Base-by-base conservation (phyloP, 2,888 invertebrate species). In the Pterostichus niger region DNA sequence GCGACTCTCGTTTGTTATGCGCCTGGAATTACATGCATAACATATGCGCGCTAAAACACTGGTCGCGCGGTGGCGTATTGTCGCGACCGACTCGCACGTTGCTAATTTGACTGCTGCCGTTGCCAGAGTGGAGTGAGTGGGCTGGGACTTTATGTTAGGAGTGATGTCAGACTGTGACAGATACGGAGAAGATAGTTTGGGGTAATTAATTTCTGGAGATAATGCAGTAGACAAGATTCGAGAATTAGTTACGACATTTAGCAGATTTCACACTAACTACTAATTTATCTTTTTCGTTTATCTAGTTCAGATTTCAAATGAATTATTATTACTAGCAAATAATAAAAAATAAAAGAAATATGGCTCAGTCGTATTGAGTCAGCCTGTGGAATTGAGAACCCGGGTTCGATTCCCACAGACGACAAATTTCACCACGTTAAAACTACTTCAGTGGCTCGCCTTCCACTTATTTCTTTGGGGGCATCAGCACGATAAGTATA, bases 1-100 rank as follows among this genome's bases (percentile, higher is more conserved):
- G 24, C 71, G 44, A 17, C 44, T 46, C 24, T 46, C 49, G 49
- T 71, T 71, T 71, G 71, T 71, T 71, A 71, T 71, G 46, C 46
- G 31, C 31, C 17, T 44, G 24, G 46, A 46, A 71, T 71, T 71
- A 71, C 71, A 46, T 71, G 46, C 71, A 71, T 46, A 46, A 71
- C 71, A 71, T 71, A 71, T 35, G 64, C 40, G 64, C 46, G 49
- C 71, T 71, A 71, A 71, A 71, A 71, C 71, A 71, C 71, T 71
- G 46, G 71, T 71, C 71, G 71, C 71, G 5, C 13, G 64, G 35
- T 64, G 71, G 46, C 24, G 44, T 71, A 71, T 71, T 71, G 71
- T 71, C 71, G 49, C 46, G 15, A 35, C 6, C 35, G 64, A n/a
- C 33, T 33, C 35, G 11, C 33, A 46, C 46, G 71, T 49, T 71